phyloP scores from a whole-genome alignment of 1,140 invertebrate genomes.

The Pentalonia nigronervosa region DNA sequence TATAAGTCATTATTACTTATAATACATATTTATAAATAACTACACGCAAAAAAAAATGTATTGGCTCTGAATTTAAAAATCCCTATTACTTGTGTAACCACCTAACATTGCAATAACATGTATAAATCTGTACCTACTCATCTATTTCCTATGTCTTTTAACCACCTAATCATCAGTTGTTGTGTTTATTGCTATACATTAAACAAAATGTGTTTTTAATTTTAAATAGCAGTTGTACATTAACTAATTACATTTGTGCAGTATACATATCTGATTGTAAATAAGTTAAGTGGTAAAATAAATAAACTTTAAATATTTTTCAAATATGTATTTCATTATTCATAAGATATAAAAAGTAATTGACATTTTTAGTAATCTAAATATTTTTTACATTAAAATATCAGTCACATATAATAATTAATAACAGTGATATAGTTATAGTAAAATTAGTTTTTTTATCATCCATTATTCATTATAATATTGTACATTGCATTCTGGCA shows the following conservation, averaged over 20 bases:
- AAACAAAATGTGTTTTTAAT: background rate
- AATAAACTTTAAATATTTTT: background rate
- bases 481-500: slow-evolving; percentile 23
- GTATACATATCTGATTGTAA: background rate
- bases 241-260: background rate
- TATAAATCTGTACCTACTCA: background rate
- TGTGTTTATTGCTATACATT: background rate
- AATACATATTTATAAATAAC: background rate
- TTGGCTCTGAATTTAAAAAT: too few relatives aligned
- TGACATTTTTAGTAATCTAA: background rate
- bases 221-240: background rate
- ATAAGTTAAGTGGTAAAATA: background rate
- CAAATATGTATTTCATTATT: background rate
- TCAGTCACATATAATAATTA: background rate
- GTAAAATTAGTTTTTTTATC: background rate
- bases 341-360: background rate
- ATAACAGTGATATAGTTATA: background rate
- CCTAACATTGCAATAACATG: too few relatives aligned
- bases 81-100: too few relatives aligned
- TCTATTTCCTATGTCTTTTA: background rate
- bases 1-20: background rate
- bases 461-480: background rate
- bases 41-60: too few relatives aligned
- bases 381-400: background rate
- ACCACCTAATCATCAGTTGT: background rate